These are phyloP conservation scores for Phalacrocorax pelagicus DNA, from an alignment of 2,113 vertebrate genomes.

Conservation along the genomic window DNA sequence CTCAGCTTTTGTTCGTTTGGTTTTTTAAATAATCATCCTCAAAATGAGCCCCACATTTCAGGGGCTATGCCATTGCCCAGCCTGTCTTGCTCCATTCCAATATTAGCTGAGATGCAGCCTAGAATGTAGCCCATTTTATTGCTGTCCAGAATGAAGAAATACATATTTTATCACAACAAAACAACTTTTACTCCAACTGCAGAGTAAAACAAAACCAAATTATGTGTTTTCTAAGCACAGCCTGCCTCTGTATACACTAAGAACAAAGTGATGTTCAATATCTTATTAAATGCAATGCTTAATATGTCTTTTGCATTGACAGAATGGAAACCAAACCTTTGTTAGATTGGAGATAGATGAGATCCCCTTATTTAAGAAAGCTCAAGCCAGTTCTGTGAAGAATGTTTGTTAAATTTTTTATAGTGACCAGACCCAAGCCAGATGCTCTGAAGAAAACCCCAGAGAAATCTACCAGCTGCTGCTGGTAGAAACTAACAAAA, in stretches of 20 bases:
- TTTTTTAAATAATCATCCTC: neutral
- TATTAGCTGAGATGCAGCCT: neutral
- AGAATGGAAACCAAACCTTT: neutral
- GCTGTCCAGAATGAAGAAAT: neutral
- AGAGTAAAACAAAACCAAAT: neutral
- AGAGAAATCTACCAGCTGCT: conserved; percentile 48
- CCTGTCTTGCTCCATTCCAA: neutral
- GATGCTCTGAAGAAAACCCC: conserved; percentile 41
- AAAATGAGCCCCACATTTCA: neutral
- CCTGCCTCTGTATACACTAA: neutral
- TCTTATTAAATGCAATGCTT: conserved; percentile 17
- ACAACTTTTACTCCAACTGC: neutral
- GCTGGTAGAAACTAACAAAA: conserved; percentile 34
- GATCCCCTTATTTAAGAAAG: conserved; percentile 25
- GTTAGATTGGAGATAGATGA: neutral
- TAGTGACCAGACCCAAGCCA: conserved; percentile 34
- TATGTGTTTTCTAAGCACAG: neutral
- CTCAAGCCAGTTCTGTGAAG: neutral
- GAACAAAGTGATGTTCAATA: conserved; percentile 35
- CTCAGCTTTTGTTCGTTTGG: neutral
- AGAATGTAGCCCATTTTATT: neutral
- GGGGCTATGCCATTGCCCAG: rapidly evolving
- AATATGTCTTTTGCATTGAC: conserved; percentile 9
- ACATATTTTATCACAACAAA: neutral
- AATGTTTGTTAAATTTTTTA: conserved; percentile 46